These are phyloP conservation scores for Daphoenositta chrysoptera DNA, from an alignment of 2,113 vertebrate genomes.

Conservation along the genomic window DNA sequence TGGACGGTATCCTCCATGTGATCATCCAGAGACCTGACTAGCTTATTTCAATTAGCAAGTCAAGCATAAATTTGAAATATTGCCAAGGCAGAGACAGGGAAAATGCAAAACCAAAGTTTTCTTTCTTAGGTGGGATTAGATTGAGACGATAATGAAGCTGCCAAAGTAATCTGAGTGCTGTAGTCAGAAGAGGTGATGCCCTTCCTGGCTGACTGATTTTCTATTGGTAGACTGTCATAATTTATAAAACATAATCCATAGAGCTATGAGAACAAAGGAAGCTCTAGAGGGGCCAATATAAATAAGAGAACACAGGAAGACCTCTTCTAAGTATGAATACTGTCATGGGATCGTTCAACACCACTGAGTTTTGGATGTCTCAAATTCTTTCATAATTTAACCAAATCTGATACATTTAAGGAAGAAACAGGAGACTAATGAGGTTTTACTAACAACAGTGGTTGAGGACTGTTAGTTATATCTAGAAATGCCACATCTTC, in stretches of 20 bases:
- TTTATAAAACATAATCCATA: constrained; percentile 61
- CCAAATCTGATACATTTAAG: neutral
- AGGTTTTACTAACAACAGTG: neutral
- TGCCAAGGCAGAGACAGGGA: neutral
- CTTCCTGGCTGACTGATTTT: constrained; percentile 69
- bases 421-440: neutral
- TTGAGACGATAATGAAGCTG: constrained; percentile 62
- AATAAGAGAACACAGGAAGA: neutral
- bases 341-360: neutral
- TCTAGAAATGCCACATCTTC: neutral
- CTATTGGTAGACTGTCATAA: constrained; percentile 65
- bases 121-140: constrained; percentile 60
- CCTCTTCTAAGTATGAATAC: neutral
- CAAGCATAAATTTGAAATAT: constrained; percentile 53
- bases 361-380: neutral
- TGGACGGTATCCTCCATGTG: neutral
- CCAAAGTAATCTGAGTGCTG: constrained; percentile 56
- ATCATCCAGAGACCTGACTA: constrained; percentile 18
- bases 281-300: neutral
- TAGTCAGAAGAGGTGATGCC: constrained; percentile 46
- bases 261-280: constrained; percentile 24
- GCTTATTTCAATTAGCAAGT: constrained; percentile 61
- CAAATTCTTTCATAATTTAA: neutral
- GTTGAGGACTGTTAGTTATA: neutral
- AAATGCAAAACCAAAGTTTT: constrained; percentile 7